phyloP scores from a whole-genome alignment of 2,113 vertebrate species.

The Hemibagrus wyckioides region DNA sequence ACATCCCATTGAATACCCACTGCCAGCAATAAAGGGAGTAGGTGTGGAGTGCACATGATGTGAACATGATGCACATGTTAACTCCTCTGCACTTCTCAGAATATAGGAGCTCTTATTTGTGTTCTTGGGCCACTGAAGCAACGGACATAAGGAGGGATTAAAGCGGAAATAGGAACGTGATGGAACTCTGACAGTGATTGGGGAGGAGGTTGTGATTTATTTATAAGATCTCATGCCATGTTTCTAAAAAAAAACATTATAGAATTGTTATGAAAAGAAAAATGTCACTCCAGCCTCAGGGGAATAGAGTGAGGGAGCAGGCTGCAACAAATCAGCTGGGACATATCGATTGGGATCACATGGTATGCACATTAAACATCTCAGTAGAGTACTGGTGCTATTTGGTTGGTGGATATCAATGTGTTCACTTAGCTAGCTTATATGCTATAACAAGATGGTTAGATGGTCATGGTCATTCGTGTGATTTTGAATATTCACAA shows the following conservation, averaged over 20 bases:
- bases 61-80: conserved; percentile 53
- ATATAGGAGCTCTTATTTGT: conserved; percentile 46
- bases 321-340: not conserved
- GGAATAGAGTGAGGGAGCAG: not conserved
- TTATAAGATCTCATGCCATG: not conserved
- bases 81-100: conserved; percentile 53
- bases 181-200: not conserved
- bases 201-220: not conserved
- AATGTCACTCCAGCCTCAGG: not conserved
- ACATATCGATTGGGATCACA: not conserved
- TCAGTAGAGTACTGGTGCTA: not conserved
- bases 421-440: not conserved
- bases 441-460: not conserved
- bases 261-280: not conserved
- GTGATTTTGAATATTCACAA: not conserved
- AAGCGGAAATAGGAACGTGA: not conserved
- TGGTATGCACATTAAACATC: not conserved
- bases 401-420: not conserved
- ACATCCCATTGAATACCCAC: conserved; percentile 27
- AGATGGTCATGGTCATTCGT: not conserved
- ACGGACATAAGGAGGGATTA: conserved; percentile 1
- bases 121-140: conserved; percentile 58
- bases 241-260: not conserved
- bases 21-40: conserved; percentile 18
- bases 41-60: conserved; percentile 41